Conservation (phyloP, 2,888 invertebrate genomes). For the Ichneumon xanthorius region DNA sequence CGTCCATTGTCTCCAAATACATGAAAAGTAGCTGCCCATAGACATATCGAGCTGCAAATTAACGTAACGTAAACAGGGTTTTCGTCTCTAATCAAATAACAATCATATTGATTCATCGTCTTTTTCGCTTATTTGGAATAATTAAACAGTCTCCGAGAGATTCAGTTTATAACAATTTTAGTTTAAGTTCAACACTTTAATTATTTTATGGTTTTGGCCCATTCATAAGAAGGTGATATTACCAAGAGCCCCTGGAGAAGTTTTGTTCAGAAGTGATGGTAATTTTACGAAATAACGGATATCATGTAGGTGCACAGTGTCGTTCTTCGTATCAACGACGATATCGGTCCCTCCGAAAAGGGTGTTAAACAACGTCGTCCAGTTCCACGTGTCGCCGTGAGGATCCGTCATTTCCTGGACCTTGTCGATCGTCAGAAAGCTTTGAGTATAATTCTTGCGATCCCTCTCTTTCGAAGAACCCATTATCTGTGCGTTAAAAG, state of each 20-base stretch:
- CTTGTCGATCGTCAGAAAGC: constrained; percentile 87
- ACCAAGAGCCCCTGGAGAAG: constrained; percentile 87
- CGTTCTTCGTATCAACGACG: constrained; percentile 85
- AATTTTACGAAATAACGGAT: constrained; percentile 88
- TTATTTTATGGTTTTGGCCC: background rate
- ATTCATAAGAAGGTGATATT: constrained; percentile 63
- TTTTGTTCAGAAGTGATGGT: constrained; percentile 86
- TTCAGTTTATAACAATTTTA: no score
- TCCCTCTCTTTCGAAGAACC: constrained; percentile 88
- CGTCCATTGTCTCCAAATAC: constrained; percentile 89
- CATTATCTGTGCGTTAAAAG: constrained; percentile 86
- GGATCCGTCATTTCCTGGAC: constrained; percentile 83
- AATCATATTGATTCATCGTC: background rate
- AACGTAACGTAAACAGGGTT: background rate
- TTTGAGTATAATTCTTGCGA: constrained; percentile 88
- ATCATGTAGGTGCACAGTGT: constrained; percentile 89
- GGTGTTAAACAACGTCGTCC: constrained; percentile 87
- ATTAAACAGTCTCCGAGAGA: no score
- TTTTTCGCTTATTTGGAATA: no score
- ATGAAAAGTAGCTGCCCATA: constrained; percentile 90
- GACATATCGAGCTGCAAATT: constrained; percentile 88
- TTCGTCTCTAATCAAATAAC: background rate
- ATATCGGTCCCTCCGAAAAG: constrained; percentile 88
- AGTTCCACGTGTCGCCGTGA: constrained; percentile 87
- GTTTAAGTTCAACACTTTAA: background rate